Evolutionary conservation across 2,888 invertebrate species (phyloP).

Genomic region (Polyommatus iphigenia): DNA sequence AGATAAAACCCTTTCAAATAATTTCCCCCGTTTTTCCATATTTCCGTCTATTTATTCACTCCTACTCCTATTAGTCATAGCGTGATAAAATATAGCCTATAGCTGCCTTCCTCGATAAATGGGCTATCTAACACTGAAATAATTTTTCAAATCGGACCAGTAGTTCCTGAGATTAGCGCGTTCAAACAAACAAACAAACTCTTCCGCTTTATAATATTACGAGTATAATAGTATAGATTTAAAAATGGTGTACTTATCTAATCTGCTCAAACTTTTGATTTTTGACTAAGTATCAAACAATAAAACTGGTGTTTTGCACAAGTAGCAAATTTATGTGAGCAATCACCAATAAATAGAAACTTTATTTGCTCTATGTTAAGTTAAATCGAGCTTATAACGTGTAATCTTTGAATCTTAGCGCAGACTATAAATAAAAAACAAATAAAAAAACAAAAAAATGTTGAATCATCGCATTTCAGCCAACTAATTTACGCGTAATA

Average conservation of each 20-base stretch:
- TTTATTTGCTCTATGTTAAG: background rate
- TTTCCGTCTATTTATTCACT: too few relatives aligned
- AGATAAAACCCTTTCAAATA: too few relatives aligned
- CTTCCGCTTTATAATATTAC: too few relatives aligned
- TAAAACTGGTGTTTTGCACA: background rate
- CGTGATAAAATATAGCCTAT: too few relatives aligned
- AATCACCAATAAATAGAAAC: background rate
- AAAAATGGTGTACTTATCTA: background rate
- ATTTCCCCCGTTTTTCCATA: too few relatives aligned
- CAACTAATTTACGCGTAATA: constrained; percentile 36
- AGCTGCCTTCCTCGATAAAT: too few relatives aligned
- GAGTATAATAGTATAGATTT: too few relatives aligned
- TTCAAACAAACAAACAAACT: too few relatives aligned
- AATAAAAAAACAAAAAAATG: background rate
- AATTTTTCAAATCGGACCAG: too few relatives aligned
- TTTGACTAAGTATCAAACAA: background rate
- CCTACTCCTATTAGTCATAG: too few relatives aligned
- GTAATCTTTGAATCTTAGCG: constrained; percentile 1
- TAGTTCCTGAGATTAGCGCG: too few relatives aligned
- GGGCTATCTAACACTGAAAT: too few relatives aligned
- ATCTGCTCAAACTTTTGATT: background rate
- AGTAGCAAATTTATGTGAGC: background rate
- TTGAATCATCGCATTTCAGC: constrained; percentile 26
- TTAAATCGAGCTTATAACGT: background rate
- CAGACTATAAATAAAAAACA: constrained; percentile 7